Base-by-base conservation (phyloP, 2,888 invertebrate species). In the Synergus laeviventris region DNA sequence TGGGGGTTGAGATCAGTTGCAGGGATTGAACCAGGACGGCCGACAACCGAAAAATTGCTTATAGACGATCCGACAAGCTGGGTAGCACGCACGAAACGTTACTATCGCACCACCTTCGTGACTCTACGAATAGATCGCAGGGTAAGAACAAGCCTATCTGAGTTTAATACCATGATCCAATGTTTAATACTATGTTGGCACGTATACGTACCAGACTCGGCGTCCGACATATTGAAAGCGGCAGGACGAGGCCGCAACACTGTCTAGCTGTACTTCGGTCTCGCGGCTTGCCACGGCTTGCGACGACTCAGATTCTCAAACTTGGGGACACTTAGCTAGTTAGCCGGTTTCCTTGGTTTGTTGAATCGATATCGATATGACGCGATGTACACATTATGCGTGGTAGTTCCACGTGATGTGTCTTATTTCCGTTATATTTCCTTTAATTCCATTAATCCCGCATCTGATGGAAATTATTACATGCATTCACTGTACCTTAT, bases 281-380 rank as follows among this genome's bases (percentile, higher is more conserved):
- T n/a, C n/a, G n/a, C n/a, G n/a, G n/a, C n/a, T n/a, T n/a, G n/a
- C n/a, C n/a, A n/a, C n/a, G 73, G 80, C 59, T 76, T 74, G 75
- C 77, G 73, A 75, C 77, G 73, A 76, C 39, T 62, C 81, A 81
- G 79, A 64, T 76, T 77, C 79, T 82, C 81, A 81, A 84, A 81
- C 82, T 86, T 85, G 86, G 85, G 81, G 87, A 88, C 87, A 87
- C 83, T 87, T 85, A 78, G 80, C 82, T 79, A 82, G 76, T 80
- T 82, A 73, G 74, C 54, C 73, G 81, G 87, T 87, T 87, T 83
- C 88, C 87, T 86, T 82, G 86, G 86, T 83, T 83, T 83, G 87
- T 88, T 88, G 81, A 85, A 86, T 88, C 88, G 86, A 88, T 88
- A 86, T 73, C n/a, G 14, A 21, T 60, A 38, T 39, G 39, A 24